Base-by-base conservation (phyloP, 2,888 invertebrate species). In the Nymphalis c-album region DNA sequence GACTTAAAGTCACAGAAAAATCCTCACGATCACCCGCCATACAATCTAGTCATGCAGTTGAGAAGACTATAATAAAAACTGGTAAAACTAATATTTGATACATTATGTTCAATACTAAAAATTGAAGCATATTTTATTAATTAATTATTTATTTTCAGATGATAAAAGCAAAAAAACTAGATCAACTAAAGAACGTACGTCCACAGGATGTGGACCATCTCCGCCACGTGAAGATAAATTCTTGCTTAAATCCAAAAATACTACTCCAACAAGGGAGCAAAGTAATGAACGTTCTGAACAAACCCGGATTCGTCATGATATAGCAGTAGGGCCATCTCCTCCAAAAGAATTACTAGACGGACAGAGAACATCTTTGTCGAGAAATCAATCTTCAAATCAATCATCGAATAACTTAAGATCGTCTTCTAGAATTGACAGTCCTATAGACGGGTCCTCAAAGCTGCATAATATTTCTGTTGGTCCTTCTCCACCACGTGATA, bases 161-260 rank as follows among this genome's bases (percentile, higher is more conserved):
- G 53, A 59, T 18, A 73, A 46, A 61, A 53, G 45, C 10, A 64
- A 47, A 48, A 73, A 71, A 68, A 50, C 45, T 13, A 72, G 57
- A 62, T 18, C 61, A 58, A 65, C 51, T 31, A 67, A 66, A 18
- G 67, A 68, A 66, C 71, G 71, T 20, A 64, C 77, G 1, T 94
- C 95, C 0, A 94, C 94, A 3, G 94, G 93, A n/a, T 94, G 94
- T 73, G 95, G 94, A 2, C 92, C 94, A 31, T 94, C 95, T 0
- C 94, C 95, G 7, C 94, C 94, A 1, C 85, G 90, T 70, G 94
- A 94, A 71, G 80, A 78, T 13, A 78, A 73, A 51, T 40, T 68
- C 18, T 22, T 68, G n/a, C 79, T 73, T 45, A 82, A 80, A 69
- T 69, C 78, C 45, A 68, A 76, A 60, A 86, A 80, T 69, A 88